phyloP scores from a whole-genome alignment of 2,888 invertebrate species.

The Uropetala carovei region DNA sequence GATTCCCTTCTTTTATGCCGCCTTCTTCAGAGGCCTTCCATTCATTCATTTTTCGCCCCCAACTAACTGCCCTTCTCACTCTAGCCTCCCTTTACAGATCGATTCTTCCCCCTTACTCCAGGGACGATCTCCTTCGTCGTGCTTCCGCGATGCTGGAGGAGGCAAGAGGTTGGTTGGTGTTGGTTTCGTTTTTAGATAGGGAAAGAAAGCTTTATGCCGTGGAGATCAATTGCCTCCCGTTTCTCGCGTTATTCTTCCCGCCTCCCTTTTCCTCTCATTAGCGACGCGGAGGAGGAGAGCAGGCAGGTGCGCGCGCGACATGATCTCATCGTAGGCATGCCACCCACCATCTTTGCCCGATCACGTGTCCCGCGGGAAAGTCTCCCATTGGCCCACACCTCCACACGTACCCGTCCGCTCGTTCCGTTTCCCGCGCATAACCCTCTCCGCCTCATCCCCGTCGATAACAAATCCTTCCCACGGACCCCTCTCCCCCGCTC shows the following conservation, averaged over 20 bases:
- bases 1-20: not conserved
- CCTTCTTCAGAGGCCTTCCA: not conserved
- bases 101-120: not conserved
- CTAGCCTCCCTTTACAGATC: not conserved
- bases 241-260: not conserved
- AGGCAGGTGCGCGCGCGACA: conserved; percentile 1
- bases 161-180: not conserved
- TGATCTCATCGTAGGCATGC: not conserved
- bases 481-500: not conserved
- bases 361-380: conserved; percentile 20
- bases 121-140: not conserved
- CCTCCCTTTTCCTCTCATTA: conserved; percentile 2
- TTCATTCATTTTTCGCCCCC: conserved; percentile 3
- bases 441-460: conserved; percentile 18
- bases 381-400: not conserved
- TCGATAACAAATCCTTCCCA: not conserved
- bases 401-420: not conserved
- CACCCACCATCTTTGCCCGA: conserved; percentile 3
- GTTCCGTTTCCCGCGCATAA: not conserved
- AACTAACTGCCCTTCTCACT: too few species aligned
- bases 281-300: not conserved
- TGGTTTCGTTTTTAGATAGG: not conserved
- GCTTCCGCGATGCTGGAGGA: not conserved
- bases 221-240: not conserved
- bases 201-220: not conserved